A percentile compares a stretch with the other conserved stretches of the same genome.
These are phyloP conservation scores for Benitochromis conjunctus DNA, from an alignment of 2,113 vertebrate genomes.

Conservation along the genomic window DNA sequence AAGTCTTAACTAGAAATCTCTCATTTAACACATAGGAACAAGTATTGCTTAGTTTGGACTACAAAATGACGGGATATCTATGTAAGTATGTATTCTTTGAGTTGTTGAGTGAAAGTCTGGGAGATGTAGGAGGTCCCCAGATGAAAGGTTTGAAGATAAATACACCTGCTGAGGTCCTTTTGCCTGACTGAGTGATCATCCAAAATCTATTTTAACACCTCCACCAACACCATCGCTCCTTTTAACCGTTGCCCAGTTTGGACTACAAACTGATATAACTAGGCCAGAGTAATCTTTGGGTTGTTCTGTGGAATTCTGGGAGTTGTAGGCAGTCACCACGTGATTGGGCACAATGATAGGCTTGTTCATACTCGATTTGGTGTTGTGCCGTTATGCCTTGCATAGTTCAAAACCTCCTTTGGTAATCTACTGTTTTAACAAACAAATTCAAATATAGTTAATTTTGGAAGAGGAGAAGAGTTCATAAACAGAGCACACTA, in stretches of 20 bases:
- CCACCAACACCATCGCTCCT: not conserved
- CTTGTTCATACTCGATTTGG: not conserved
- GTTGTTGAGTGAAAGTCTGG: not conserved
- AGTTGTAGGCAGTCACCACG: not conserved
- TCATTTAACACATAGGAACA: not conserved
- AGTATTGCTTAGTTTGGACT: not conserved
- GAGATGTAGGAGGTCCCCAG: not conserved
- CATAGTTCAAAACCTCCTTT: not conserved
- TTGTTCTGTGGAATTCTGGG: not conserved
- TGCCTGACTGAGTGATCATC: not conserved
- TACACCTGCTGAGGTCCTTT: not conserved
- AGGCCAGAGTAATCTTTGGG: not conserved
- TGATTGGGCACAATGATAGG: not conserved
- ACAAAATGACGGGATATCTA: not conserved
- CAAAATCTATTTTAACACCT: not conserved
- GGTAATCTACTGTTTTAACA: not conserved
- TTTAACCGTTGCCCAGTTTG: not conserved
- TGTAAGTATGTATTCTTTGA: not conserved
- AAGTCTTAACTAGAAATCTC: not conserved
- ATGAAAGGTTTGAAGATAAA: not conserved
- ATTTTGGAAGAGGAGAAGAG: not conserved
- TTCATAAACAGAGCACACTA: not conserved
- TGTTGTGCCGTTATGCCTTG: not conserved
- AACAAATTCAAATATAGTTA: not conserved
- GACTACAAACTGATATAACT: not conserved